phyloP scores from a whole-genome alignment of 2,113 vertebrate genomes.

The Climacteris rufus region DNA sequence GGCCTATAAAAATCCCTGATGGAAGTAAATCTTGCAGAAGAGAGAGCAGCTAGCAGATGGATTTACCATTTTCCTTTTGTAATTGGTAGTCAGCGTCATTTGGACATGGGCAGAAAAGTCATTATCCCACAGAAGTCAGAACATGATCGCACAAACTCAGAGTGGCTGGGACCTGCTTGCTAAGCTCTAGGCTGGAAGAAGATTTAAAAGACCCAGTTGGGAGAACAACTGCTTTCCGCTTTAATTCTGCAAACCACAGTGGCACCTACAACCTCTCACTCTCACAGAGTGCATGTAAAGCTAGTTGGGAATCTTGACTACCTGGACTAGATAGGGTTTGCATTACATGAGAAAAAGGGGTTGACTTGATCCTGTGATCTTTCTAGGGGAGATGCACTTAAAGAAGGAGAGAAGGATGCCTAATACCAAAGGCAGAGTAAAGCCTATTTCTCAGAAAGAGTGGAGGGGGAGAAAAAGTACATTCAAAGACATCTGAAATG shows the following conservation, averaged over 20 bases:
- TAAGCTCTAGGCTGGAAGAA: neutral
- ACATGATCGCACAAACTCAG: neutral
- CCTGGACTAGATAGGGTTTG: neutral
- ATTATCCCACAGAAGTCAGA: neutral
- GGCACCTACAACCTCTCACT: rapidly evolving
- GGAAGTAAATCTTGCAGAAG: neutral
- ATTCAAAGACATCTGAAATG: neutral
- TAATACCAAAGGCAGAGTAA: neutral
- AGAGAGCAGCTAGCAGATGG: neutral
- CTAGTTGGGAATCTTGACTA: neutral
- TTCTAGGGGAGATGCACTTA: neutral
- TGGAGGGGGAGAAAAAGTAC: rapidly evolving
- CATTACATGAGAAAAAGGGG: neutral
- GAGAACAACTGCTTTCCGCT: neutral
- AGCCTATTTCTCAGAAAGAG: neutral
- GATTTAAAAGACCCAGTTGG: neutral
- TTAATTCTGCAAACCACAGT: neutral
- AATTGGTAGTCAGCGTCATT: neutral
- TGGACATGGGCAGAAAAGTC: neutral
- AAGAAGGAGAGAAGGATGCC: neutral
- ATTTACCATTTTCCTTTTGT: neutral
- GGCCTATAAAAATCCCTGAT: constrained; percentile 1
- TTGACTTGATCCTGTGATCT: neutral
- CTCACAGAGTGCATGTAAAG: neutral
- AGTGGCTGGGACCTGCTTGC: neutral